phyloP scores from a whole-genome alignment of 2,797 vertebrate genomes.

The Argentina silus region DNA sequence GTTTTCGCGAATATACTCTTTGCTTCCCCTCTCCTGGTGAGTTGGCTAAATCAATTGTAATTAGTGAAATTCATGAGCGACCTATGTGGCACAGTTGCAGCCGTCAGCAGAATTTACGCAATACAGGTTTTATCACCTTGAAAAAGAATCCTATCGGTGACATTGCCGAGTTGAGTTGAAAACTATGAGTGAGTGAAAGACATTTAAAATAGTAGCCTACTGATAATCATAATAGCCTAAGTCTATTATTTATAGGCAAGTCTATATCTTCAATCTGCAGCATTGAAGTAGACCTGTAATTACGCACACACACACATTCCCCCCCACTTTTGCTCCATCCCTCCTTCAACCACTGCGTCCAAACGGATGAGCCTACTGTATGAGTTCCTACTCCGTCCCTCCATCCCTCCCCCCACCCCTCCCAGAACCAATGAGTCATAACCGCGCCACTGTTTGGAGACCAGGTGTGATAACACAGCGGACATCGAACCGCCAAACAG shows the following conservation, averaged over 20 bases:
- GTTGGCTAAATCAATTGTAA: not conserved
- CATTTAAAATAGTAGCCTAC: no score
- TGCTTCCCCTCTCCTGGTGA: not conserved
- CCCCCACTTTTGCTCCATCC: no score
- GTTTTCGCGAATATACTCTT: not conserved
- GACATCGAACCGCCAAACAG: not conserved
- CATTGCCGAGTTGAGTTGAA: no score
- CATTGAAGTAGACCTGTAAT: not conserved
- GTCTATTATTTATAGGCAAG: no score
- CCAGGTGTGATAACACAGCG: slow-evolving; percentile 8
- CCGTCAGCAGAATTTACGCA: no score
- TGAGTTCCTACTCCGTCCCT: slow-evolving; percentile 1
- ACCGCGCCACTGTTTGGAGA: slow-evolving; percentile 6
- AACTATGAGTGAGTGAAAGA: no score
- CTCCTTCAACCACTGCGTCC: not conserved
- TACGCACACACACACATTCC: not conserved
- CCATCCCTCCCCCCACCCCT: not conserved
- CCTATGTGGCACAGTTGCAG: no score
- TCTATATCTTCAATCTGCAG: no score
- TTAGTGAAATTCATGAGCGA: no score
- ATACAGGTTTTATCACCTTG: no score
- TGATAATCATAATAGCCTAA: no score
- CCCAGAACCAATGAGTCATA: slow-evolving; percentile 3
- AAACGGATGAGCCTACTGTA: not conserved
- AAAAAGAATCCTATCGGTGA: no score